These are phyloP conservation scores for Phyto melanocephala DNA, from an alignment of 2,888 invertebrate species.

Conservation along the genomic window DNA sequence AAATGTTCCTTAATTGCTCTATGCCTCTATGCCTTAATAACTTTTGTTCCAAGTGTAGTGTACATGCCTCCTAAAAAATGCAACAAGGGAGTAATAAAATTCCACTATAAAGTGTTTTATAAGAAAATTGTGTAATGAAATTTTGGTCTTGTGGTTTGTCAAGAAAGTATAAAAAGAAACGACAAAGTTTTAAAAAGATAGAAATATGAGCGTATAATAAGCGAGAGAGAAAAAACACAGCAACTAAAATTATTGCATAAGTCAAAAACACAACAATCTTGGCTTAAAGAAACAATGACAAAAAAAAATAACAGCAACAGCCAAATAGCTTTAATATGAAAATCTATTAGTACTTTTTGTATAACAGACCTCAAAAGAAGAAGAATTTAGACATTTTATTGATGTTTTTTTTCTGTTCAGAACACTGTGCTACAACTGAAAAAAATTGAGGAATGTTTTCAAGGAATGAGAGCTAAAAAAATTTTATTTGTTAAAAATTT, in stretches of 20 bases:
- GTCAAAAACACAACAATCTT: slow-evolving; percentile 59
- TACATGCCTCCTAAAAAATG: not conserved
- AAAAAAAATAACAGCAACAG: not conserved
- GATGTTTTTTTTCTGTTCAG: not conserved
- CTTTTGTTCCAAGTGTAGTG: too few relatives aligned
- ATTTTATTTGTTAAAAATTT: too few relatives aligned
- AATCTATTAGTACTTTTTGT: slow-evolving; percentile 40
- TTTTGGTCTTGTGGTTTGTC: slow-evolving; percentile 57
- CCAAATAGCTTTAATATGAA: not conserved
- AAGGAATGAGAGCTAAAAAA: too few relatives aligned
- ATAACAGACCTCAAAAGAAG: slow-evolving; percentile 28
- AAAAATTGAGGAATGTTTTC: too few relatives aligned
- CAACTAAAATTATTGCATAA: slow-evolving; percentile 55
- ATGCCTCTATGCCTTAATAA: too few relatives aligned
- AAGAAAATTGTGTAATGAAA: slow-evolving; percentile 63
- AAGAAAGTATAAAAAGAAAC: slow-evolving; percentile 6
- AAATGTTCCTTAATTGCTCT: too few relatives aligned
- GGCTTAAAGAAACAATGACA: slow-evolving; percentile 45
- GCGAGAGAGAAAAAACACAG: slow-evolving; percentile 8
- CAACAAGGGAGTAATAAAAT: slow-evolving; percentile 51
- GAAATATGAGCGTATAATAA: not conserved
- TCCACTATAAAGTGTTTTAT: slow-evolving; percentile 37
- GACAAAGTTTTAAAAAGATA: not conserved
- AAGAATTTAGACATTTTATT: not conserved
- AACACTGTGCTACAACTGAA: not conserved